Evolutionary conservation across 1,140 invertebrate genomes (phyloP).

Genomic region (Drosophila bocki): DNA sequence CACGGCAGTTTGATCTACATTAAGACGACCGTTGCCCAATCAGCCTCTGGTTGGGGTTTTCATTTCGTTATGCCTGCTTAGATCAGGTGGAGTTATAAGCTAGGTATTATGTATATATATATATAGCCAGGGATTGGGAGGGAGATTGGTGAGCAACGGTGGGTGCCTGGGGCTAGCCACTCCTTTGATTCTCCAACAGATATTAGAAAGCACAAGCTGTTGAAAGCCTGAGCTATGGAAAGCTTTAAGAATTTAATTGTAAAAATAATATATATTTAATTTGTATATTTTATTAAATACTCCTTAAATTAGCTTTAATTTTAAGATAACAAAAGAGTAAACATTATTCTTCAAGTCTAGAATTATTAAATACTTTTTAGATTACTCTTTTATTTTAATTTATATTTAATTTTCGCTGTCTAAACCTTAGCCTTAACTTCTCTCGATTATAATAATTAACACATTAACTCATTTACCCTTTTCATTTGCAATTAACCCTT

Average conservation of each 20-base stretch:
- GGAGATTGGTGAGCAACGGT: background rate
- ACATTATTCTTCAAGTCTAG: background rate
- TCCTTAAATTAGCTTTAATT: background rate
- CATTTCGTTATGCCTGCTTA: constrained; percentile 14
- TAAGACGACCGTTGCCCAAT: constrained; percentile 31
- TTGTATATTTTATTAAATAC: background rate
- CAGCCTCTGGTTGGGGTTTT: constrained; percentile 1
- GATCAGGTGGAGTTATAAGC: constrained; percentile 21
- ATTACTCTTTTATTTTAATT: background rate
- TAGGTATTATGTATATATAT: background rate
- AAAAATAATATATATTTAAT: background rate
- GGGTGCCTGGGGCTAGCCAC: background rate
- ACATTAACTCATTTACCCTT: constrained; percentile 13
- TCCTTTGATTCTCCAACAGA: background rate
- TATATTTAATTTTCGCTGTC: background rate
- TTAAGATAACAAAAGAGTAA: background rate
- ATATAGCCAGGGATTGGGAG: background rate
- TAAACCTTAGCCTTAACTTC: background rate
- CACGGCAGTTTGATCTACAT: constrained; percentile 35
- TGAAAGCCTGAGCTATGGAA: background rate
- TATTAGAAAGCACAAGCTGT: background rate
- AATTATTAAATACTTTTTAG: background rate
- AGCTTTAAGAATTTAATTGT: background rate
- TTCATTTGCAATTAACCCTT: background rate
- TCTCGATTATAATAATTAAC: constrained; percentile 1